Evolutionary conservation across 2,797 vertebrate species (phyloP), one percentile per base, ranked within the genome.

Genomic region (Pangasius sanitwongsei): DNA sequence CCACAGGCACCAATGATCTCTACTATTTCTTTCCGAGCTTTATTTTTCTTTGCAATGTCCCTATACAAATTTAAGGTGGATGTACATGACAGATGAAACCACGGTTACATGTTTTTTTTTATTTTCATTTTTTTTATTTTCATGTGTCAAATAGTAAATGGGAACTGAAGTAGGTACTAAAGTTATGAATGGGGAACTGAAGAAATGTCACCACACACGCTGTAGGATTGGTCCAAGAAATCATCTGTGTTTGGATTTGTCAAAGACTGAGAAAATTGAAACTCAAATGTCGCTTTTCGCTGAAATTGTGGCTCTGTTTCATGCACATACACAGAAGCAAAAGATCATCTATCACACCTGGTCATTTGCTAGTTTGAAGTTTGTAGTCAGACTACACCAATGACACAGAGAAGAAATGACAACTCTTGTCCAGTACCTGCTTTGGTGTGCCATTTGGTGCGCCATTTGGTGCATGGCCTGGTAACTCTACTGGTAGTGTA

Each of bases 361-460:
- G 23, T 48, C 31, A 15, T 75, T 28, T 75, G 13, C 41, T 75
- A 28, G 12, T 13, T n/a, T 50, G 28, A 15, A 3, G 50, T 31
- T 78, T 78, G 28, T 28, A 25, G 23, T 28, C 23, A 44, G 20
- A 78, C 48, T n/a, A n/a, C 11, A 75, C n/a, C 37, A 44, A 41
- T 12, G 9, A 75, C 5, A 44, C 1, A 11, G 75, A 18, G 48
- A 53, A 53, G 44, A 50, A 20, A 53, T 11, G 1, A 81, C 1
- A 9, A n/a, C 41, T 37, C 18, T 83, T 69, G 13, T 70, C 18
- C 16, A 20, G 4, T 89, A 96, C 96, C 93, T 92, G 95, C 91
- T 96, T 97, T 67, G 94, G 91, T 70, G 92, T 87, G 37, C 91
- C 94, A 80, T 93, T 95, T 88, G 94, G 96, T 63, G 74, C 90